Base-by-base conservation (phyloP, 2,113 vertebrate genomes). In the Elanoides forficatus region DNA sequence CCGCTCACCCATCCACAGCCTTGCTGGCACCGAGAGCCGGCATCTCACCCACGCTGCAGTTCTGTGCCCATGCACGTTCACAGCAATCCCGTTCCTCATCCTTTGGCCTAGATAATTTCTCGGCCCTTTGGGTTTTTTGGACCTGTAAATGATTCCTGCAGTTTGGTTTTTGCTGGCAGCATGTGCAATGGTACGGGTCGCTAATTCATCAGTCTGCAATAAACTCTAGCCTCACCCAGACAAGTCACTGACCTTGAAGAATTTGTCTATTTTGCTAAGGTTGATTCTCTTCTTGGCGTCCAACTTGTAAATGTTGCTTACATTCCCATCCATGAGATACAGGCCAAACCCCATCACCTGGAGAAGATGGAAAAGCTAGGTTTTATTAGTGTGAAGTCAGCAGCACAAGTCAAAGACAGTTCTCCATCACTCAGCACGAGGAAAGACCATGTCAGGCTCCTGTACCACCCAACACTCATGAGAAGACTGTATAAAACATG, bases 241-340 rank as follows among this genome's bases (percentile, higher is more conserved):
- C 48, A 56, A 72, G 47, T 59, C 50, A 92, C 97, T 97, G 97
- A 99, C 99, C 99, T 99, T 99, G 96, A 99, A 99, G 96, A 99
- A 99, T 95, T 99, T 99, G 98, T 99, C 99, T 53, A 99, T 99
- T 98, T 99, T 99, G 98, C 99, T 99, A 78, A 99, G 99, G 98
- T 99, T 99, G 98, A 99, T 99, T 98, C 99, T 99, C 97, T 99
- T 99, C 98, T 99, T 99, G 97, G 99, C 99, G 23, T 99, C 99
- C 92, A 99, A 95, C 95, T 99, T 99, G 97, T 99, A 99, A 97
- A 99, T 99, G 97, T 99, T 99, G 96, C 99, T 99, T 96, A 99
- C 99, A 15, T 99, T 99, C 78, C 99, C 99, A 71, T 99, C 99
- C 99, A 99, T 99, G 97, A 99, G 97, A 93, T 99, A 99, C 50